phyloP scores from a whole-genome alignment of 2,113 vertebrate genomes.

The Myanophis thanlyinensis region DNA sequence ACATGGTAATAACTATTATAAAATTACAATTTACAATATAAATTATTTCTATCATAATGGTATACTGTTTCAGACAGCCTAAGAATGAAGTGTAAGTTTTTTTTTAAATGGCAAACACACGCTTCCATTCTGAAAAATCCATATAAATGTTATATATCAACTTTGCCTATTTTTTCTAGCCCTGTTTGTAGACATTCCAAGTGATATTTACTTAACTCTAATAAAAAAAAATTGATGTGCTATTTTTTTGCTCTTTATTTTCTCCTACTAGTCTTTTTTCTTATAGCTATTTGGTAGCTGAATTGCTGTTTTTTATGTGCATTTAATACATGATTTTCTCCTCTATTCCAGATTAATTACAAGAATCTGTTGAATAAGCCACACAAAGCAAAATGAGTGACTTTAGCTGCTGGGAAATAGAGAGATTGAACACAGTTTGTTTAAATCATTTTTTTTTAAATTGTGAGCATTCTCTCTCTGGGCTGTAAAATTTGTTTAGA shows the following conservation, averaged over 20 bases:
- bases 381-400: not conserved
- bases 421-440: conserved; percentile 22
- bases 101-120: not conserved
- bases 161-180: not conserved
- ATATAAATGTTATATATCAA: not conserved
- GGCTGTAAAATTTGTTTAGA: conserved; percentile 56
- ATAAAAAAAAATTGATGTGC: not conserved
- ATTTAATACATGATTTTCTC: conserved; percentile 6
- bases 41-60: not conserved
- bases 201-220: conserved; percentile 7
- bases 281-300: not conserved
- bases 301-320: not conserved
- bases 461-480: conserved; percentile 10
- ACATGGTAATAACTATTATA: too few species aligned
- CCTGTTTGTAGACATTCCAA: not conserved
- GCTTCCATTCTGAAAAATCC: not conserved
- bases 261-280: not conserved
- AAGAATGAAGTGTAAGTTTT: not conserved
- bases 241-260: fast-evolving
- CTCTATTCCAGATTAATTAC: conserved; percentile 13
- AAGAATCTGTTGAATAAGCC: not conserved
- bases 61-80: not conserved
- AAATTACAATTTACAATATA: not conserved
- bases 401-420: not conserved
- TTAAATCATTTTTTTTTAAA: not conserved